Evolutionary conservation across 1,140 invertebrate genomes (phyloP), one percentile per base, ranked within the genome.

Genomic region (Hyphantria cunea): DNA sequence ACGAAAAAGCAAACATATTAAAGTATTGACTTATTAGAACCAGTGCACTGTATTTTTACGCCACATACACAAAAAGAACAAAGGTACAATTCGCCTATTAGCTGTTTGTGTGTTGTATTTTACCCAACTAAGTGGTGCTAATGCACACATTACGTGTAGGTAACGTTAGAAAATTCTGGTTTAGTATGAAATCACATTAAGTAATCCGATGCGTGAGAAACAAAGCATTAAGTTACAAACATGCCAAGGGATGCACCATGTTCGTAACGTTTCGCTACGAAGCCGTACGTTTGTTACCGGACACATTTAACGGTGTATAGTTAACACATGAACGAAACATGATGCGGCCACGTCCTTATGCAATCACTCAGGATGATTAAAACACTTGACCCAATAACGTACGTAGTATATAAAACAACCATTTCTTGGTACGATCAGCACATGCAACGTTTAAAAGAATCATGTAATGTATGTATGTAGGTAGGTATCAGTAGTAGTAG

Each of bases 181-280:
- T 62, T 47, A 62, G 41, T 37, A 53, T 62, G 49, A 54, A 64
- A 64, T 50, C 41, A 25, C 45, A 45, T 58, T 58, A 54, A 58
- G 62, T 66, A 66, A 62, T 45, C 63, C 42, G 60, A 70, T 51
- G 55, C 67, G 67, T 73, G 71, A 67, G 71, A 73, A 73, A 66
- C 61, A 68, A 68, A 58, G 61, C 61, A 49, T 63, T 39, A 39
- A 64, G 64, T 66, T 66, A 63, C 66, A 47, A 63, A 62, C 59
- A 58, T 66, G 62, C 50, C 53, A 42, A 10, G 60, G 48, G 63
- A 66, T 55, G 53, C 37, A 14, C 55, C 48, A 56, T 51, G 58
- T 37, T 64, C 49, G 41, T 42, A 56, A 64, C 52, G 58, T 59
- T 68, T 54, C 49, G 32, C 41, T 11, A 37, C 37, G 67, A 70